Conservation (phyloP, 2,113 vertebrate species). For the Bubo scandiacus region DNA sequence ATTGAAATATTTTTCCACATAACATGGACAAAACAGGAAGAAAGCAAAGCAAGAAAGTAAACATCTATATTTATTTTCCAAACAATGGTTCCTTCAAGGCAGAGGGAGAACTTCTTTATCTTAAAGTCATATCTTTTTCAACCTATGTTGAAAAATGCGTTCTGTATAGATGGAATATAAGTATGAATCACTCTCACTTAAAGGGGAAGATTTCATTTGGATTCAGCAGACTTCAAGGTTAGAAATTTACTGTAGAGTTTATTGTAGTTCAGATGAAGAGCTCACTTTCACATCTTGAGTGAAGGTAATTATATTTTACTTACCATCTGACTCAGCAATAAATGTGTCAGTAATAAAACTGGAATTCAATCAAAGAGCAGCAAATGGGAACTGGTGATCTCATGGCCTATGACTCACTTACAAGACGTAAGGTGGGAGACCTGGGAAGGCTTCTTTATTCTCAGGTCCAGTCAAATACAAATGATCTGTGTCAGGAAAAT, state of each 20-base stretch:
- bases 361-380: background rate
- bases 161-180: background rate
- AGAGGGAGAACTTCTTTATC: background rate
- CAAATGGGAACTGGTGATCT: background rate
- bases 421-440: background rate
- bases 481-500: background rate
- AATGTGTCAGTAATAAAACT: background rate
- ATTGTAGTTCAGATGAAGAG: background rate
- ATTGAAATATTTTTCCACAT: background rate
- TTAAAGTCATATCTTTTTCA: background rate
- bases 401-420: background rate
- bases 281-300: background rate
- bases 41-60: background rate
- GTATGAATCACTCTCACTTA: background rate
- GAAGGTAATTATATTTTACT: background rate
- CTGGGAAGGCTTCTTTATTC: background rate
- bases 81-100: background rate
- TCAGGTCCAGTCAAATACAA: background rate
- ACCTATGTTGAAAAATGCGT: background rate
- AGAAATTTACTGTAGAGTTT: background rate
- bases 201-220: background rate
- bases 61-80: background rate
- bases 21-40: background rate
- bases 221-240: background rate
- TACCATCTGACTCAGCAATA: background rate